Evolutionary conservation across 1,140 invertebrate genomes (phyloP).

Genomic region (Drosophila azteca): DNA sequence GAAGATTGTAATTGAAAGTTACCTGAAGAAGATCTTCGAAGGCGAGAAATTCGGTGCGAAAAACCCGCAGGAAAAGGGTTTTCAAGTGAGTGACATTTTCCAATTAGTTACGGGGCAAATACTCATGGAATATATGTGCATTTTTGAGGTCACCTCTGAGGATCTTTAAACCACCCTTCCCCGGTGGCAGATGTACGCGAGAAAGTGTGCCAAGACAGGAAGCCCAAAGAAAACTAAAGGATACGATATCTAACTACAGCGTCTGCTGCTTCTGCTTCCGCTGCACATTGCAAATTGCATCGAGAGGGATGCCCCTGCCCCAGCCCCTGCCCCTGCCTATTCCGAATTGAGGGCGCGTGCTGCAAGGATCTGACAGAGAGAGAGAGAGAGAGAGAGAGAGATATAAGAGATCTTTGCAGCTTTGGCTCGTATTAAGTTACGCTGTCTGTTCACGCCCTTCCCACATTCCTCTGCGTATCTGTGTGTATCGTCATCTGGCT

Average conservation of each 20-base stretch:
- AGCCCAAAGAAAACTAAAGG: constrained; percentile 16
- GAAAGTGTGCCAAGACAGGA: constrained; percentile 56
- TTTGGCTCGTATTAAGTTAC: constrained; percentile 74
- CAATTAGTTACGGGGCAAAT: constrained; percentile 37
- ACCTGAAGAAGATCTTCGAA: background rate
- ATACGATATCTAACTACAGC: constrained; percentile 25
- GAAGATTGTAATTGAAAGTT: constrained; percentile 59
- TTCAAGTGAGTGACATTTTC: constrained; percentile 59
- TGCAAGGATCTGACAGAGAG: too few relatives aligned
- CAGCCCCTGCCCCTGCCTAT: too few relatives aligned
- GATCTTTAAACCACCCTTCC: constrained; percentile 25
- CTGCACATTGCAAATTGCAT: constrained; percentile 68
- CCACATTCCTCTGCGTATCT: constrained; percentile 4
- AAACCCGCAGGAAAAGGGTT: constrained; percentile 34
- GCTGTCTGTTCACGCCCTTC: constrained; percentile 45
- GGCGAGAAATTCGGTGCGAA: constrained; percentile 1
- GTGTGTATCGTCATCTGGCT: constrained; percentile 27
- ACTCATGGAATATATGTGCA: too few relatives aligned
- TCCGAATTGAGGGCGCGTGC: constrained; percentile 53
- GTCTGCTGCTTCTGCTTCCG: constrained; percentile 41
- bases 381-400: too few relatives aligned
- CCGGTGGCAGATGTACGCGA: constrained; percentile 39
- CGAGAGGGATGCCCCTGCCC: too few relatives aligned
- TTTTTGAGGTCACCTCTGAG: constrained; percentile 27
- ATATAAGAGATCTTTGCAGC: constrained; percentile 53